Conservation (phyloP, 2,888 invertebrate species). For the Phorcus lineatus region DNA sequence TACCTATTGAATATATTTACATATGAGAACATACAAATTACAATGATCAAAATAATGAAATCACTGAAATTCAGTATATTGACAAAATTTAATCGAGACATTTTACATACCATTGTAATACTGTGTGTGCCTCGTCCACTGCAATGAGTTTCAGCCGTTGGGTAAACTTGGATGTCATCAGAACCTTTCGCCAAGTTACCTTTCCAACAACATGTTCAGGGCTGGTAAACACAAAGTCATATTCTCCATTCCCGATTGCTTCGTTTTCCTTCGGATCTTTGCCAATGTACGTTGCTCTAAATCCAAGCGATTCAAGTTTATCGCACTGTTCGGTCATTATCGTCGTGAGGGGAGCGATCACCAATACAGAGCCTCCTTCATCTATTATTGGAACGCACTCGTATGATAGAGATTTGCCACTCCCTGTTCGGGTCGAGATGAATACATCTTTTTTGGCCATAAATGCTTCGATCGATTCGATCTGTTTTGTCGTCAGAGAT, state of each 20-base stretch:
- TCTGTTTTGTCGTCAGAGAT: too few species aligned
- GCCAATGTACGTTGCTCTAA: background rate
- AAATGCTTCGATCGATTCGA: too few species aligned
- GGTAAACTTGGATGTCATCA: too few species aligned
- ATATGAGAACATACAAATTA: too few species aligned
- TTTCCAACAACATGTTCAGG: background rate
- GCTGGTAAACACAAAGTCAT: background rate
- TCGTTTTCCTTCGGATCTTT: background rate
- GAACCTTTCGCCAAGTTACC: background rate
- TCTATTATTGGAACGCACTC: background rate
- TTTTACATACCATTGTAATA: too few species aligned
- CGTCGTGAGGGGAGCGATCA: background rate
- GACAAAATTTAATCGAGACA: too few species aligned
- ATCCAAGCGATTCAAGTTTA: background rate
- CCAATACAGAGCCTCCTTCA: background rate
- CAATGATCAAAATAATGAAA: too few species aligned
- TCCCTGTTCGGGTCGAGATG: background rate
- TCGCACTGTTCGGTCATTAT: background rate
- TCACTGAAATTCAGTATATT: too few species aligned
- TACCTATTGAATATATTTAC: too few species aligned
- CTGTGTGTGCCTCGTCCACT: too few species aligned
- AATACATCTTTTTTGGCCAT: too few species aligned
- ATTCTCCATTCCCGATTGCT: background rate
- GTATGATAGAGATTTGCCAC: slow-evolving; percentile 7
- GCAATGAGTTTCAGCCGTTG: too few species aligned